Base-by-base conservation (phyloP, 2,888 invertebrate species). In the Ephialtes manifestator region DNA sequence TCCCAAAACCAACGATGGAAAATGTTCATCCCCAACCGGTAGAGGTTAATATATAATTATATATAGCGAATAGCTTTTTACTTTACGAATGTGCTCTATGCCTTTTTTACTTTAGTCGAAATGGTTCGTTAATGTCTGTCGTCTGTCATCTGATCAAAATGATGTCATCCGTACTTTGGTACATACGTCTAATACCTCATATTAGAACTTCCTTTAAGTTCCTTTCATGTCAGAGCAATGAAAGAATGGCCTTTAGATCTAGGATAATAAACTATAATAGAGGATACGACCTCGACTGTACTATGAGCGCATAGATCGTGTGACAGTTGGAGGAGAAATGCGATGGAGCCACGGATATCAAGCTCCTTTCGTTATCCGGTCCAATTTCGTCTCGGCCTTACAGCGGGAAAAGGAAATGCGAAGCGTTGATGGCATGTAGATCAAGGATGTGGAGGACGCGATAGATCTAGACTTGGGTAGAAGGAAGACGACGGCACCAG, bases 401-500 rank as follows among this genome's bases (percentile, higher is more conserved):
- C 35, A n/a, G 51, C 51, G 35, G n/a, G 65, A 53, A 76, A 51
- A 15, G 51, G 63, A 76, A 76, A 35, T 46, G 39, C 65, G 65
- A 65, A 35, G 65, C 51, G 53, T 76, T 63, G 65, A 76, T 76
- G 20, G 76, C 65, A 76, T 63, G 63, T 65, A 76, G 65, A 65
- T 76, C 65, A 53, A 51, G 65, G 28, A 76, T 65, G 39, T 20
- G 76, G 35, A 65, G 51, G 28, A 35, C 60, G 51, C 51, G 65
- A 65, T 76, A 31, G 51, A 53, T 65, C 76, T 20, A 18, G 65
- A 53, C 35, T 20, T 15, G 51, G 35, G 48, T 65, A 20, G 65
- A 35, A 75, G 76, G 51, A 76, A 76, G 65, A 65, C 65, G 76
- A 65, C 46, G 63, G 75, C 63, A 48, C 53, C 63, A 51, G 65